Conservation (phyloP, 2,888 invertebrate species). For the Agrochola lota region DNA sequence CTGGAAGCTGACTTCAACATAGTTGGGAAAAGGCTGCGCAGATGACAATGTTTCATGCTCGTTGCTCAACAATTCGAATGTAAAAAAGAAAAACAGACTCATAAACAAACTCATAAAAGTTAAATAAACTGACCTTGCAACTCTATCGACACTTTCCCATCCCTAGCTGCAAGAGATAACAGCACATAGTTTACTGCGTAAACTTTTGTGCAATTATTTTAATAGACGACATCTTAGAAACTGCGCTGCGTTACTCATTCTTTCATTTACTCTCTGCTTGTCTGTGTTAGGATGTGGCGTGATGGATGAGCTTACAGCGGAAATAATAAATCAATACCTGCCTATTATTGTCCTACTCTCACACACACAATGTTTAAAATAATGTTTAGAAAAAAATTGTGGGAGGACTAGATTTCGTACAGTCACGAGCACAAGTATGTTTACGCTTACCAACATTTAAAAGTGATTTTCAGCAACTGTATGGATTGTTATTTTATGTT, state of each 20-base stretch:
- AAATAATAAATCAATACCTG: too few relatives aligned
- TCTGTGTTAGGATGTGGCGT: conserved; percentile 20
- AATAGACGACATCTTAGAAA: conserved; percentile 80
- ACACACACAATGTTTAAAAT: too few relatives aligned
- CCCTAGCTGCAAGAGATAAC: conserved; percentile 61
- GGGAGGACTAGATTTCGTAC: too few relatives aligned
- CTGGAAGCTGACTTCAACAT: background rate
- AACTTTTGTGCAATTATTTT: conserved; percentile 83
- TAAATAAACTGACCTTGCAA: conserved; percentile 6
- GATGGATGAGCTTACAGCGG: conserved; percentile 32
- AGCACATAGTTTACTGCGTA: conserved; percentile 73
- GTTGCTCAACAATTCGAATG: background rate
- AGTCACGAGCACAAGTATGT: too few relatives aligned
- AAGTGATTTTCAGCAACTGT: too few relatives aligned
- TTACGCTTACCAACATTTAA: too few relatives aligned
- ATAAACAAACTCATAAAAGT: background rate
- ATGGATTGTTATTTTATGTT: too few relatives aligned
- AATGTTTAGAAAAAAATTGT: too few relatives aligned
- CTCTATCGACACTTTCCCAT: conserved; percentile 61
- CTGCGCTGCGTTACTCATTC: conserved; percentile 77
- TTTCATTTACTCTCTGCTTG: conserved; percentile 75
- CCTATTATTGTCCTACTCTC: too few relatives aligned
- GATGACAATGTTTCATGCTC: background rate
- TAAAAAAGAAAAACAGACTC: background rate
- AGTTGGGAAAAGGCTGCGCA: background rate